phyloP scores from a whole-genome alignment of 2,113 vertebrate genomes.

The Onychostoma macrolepis region DNA sequence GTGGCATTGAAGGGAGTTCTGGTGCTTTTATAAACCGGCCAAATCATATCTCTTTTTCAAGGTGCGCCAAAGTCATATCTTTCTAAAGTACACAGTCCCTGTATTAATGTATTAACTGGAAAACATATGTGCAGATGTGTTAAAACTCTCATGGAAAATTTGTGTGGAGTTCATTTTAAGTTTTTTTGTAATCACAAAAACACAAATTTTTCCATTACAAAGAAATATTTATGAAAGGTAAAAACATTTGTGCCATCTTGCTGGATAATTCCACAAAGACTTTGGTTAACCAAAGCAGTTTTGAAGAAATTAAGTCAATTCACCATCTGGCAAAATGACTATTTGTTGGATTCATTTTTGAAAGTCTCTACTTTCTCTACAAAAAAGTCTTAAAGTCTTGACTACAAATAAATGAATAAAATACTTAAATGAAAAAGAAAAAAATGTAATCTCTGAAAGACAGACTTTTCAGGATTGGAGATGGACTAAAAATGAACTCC shows the following conservation, averaged over 20 bases:
- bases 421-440: too few species aligned
- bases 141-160: not conserved
- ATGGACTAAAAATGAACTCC: too few species aligned
- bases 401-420: not conserved
- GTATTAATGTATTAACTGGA: not conserved
- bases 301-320: not conserved
- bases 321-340: not conserved
- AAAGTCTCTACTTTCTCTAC: not conserved
- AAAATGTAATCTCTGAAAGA: too few species aligned
- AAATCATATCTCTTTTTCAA: conserved; percentile 22
- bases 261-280: not conserved
- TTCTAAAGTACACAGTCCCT: not conserved
- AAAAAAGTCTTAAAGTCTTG: not conserved
- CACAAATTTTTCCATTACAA: not conserved
- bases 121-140: conserved; percentile 41
- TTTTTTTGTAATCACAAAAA: not conserved
- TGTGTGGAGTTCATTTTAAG: not conserved
- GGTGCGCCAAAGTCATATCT: not conserved
- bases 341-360: not conserved
- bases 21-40: conserved; percentile 61
- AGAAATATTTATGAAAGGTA: not conserved
- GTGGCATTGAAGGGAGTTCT: not conserved
- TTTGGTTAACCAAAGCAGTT: not conserved
- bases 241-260: not conserved
- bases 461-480: too few species aligned